Percentiles rank a stretch among this genome's conserved stretches.
Conservation (phyloP, 53 echinoderm and acorn worm species). For the Luidia sarsii region DNA sequence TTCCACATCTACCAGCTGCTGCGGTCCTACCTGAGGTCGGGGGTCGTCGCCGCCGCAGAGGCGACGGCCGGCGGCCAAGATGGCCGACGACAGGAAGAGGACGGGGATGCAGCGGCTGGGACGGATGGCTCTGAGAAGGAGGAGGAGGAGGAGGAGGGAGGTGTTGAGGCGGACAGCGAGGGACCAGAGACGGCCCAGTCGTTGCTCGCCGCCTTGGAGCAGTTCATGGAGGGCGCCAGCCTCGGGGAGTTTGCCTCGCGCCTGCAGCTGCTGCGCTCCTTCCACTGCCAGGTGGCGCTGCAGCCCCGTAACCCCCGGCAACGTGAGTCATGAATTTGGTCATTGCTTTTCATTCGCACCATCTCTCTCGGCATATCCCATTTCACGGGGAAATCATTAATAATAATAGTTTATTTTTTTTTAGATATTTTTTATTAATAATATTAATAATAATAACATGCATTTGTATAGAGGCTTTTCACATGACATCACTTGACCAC, state of each 20-base stretch:
- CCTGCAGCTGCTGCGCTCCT: conserved; percentile 76
- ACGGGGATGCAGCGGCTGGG: background rate
- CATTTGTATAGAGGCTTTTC: no score
- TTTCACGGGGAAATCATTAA: no score
- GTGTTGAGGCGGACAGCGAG: conserved; percentile 57
- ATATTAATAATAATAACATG: no score
- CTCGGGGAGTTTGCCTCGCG: conserved; percentile 82
- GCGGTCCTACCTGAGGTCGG: conserved; percentile 46
- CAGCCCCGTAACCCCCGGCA: conserved; percentile 13
- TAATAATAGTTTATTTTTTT: no score
- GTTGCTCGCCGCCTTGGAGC: conserved; percentile 68
- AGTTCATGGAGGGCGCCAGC: conserved; percentile 91
- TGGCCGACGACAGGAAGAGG: background rate
- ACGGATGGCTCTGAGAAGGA: conserved; percentile 66
- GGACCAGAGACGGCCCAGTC: background rate
- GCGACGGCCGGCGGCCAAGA: background rate
- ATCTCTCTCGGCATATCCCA: no score
- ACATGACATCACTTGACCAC: no score
- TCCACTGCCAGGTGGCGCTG: conserved; percentile 72
- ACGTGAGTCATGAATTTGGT: no score
- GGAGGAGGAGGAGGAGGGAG: conserved; percentile 87
- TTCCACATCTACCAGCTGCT: conserved; percentile 88
- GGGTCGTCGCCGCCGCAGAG: background rate
- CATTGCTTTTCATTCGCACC: no score
- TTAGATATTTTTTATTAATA: no score